These are phyloP conservation scores for Pluvianellus socialis DNA, from an alignment of 2,113 vertebrate species.

Conservation along the genomic window DNA sequence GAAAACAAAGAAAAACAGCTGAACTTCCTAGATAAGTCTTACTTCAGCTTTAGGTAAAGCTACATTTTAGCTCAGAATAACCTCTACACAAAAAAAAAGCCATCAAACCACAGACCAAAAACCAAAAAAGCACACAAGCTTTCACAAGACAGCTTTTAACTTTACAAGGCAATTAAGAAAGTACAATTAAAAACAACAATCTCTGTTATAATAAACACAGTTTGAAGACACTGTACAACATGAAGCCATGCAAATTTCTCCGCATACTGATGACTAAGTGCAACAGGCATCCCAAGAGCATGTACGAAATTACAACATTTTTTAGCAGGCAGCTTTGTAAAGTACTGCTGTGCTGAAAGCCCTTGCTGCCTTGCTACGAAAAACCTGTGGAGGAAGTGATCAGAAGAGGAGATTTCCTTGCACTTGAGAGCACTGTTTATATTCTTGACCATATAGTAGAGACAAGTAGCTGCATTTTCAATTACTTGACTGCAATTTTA, in stretches of 20 bases:
- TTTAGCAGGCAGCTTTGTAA: not conserved
- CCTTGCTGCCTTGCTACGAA: not conserved
- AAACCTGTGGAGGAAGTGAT: not conserved
- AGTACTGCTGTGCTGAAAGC: not conserved
- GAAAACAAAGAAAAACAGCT: not conserved
- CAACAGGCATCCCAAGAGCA: not conserved
- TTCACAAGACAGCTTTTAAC: not conserved
- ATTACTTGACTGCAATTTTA: not conserved
- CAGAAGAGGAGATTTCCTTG: not conserved
- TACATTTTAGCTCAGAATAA: not conserved
- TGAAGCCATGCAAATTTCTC: not conserved
- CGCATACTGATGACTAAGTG: not conserved
- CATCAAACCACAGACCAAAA: too few species aligned
- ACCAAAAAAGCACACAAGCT: not conserved
- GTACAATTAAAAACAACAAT: not conserved
- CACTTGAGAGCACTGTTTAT: not conserved
- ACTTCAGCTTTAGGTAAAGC: not conserved
- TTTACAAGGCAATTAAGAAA: not conserved
- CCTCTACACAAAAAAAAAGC: not conserved
- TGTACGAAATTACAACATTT: accelerated
- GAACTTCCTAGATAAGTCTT: not conserved
- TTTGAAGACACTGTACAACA: not conserved
- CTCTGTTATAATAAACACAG: not conserved
- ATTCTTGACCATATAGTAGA: not conserved
- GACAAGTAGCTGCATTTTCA: not conserved